Evolutionary conservation across 2,113 vertebrate genomes (phyloP).

Genomic region (Ginglymostoma cirratum): DNA sequence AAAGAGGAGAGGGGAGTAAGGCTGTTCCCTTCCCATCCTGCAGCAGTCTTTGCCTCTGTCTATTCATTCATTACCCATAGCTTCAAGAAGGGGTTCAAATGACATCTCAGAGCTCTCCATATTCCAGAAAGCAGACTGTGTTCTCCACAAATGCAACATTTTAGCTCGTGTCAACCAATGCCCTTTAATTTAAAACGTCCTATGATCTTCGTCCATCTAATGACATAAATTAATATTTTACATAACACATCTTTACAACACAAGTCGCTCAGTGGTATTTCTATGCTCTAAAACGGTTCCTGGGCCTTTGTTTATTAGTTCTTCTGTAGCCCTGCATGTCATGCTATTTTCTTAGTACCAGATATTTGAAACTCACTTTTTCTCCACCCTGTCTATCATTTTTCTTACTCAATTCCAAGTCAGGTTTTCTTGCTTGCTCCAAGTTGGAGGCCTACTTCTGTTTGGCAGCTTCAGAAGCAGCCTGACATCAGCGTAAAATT

Average conservation of each 20-base stretch:
- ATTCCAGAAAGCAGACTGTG: too few relatives aligned
- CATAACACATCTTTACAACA: too few relatives aligned
- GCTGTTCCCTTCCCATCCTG: too few relatives aligned
- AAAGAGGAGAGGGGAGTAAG: too few relatives aligned
- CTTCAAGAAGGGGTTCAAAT: too few relatives aligned
- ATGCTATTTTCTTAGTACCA: not conserved
- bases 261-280: not conserved
- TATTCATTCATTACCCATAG: too few relatives aligned
- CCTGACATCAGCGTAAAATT: not conserved
- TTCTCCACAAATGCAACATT: too few relatives aligned
- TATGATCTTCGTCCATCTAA: too few relatives aligned
- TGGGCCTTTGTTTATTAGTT: not conserved
- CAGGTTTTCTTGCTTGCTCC: not conserved
- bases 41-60: too few relatives aligned
- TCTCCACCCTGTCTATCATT: not conserved
- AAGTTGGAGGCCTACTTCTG: not conserved
- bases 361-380: not conserved
- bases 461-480: not conserved
- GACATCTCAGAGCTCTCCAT: too few relatives aligned
- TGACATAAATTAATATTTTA: too few relatives aligned
- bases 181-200: not conserved
- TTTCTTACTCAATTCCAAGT: not conserved
- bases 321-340: not conserved
- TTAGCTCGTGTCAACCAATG: not conserved
- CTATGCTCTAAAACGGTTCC: not conserved